A percentile compares a stretch with the other conserved stretches of the same genome.
phyloP scores from a whole-genome alignment of 2,888 invertebrate species.

The Synanthedon myopaeformis region DNA sequence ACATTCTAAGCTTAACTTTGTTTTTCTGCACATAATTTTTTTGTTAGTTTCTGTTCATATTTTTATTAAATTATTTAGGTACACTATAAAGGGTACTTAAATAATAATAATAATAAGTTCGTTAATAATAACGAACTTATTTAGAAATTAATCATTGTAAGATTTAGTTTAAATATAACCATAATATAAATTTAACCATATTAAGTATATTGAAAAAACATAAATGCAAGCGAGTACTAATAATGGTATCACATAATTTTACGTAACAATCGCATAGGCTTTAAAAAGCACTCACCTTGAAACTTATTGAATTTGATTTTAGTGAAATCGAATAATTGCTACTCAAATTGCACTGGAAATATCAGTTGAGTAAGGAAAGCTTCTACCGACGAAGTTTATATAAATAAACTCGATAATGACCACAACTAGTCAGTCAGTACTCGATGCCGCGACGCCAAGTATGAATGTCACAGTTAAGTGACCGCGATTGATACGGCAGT shows the following conservation, averaged over 20 bases:
- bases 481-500: slow-evolving; percentile 4
- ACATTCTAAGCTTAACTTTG: too few relatives aligned
- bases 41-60: too few relatives aligned
- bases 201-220: too few relatives aligned
- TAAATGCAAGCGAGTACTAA: too few relatives aligned
- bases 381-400: slow-evolving; percentile 2
- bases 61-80: too few relatives aligned
- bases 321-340: neutral
- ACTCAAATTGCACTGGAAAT: neutral
- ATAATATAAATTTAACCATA: too few relatives aligned
- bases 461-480: slow-evolving; percentile 3
- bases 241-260: neutral
- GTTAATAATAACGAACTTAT: too few relatives aligned
- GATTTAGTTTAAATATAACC: too few relatives aligned
- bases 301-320: neutral
- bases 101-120: too few relatives aligned
- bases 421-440: slow-evolving; percentile 3
- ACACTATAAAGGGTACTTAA: too few relatives aligned
- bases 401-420: slow-evolving; percentile 3
- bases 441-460: slow-evolving; percentile 5
- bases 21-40: too few relatives aligned
- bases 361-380: neutral
- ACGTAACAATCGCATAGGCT: neutral
- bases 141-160: too few relatives aligned
- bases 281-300: neutral